A percentile compares a stretch with the other conserved stretches of the same genome.
Evolutionary conservation across 1,140 invertebrate genomes (phyloP).

Genomic region (Pygmarrhopalites habei): DNA sequence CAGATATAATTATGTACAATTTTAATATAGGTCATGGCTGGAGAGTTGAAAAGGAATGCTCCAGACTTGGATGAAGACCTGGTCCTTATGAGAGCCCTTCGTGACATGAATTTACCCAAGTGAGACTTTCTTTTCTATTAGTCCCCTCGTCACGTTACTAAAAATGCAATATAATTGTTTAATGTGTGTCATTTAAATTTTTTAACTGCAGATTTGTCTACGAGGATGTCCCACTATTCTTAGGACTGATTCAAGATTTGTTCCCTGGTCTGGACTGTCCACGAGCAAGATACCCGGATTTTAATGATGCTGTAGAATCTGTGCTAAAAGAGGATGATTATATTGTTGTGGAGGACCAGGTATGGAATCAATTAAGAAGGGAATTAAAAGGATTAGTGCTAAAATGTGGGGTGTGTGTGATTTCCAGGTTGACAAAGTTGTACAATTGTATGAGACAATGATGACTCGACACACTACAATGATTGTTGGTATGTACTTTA

Average conservation of each 20-base stretch:
- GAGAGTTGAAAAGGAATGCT: conserved; percentile 68
- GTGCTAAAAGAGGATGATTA: conserved; percentile 60
- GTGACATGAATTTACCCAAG: conserved; percentile 87
- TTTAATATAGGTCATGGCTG: conserved; percentile 61
- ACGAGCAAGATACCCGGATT: conserved; percentile 71
- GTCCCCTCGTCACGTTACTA: too few relatives aligned
- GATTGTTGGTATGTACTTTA: too few relatives aligned
- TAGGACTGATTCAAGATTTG: conserved; percentile 77
- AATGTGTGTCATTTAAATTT: too few relatives aligned
- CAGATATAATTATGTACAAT: neutral
- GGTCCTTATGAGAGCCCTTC: conserved; percentile 76
- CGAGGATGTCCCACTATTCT: conserved; percentile 52
- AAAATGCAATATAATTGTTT: neutral
- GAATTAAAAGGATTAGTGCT: neutral
- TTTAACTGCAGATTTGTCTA: neutral
- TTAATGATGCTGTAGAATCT: conserved; percentile 67
- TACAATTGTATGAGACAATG: conserved; percentile 88
- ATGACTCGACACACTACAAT: conserved; percentile 85
- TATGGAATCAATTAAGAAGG: conserved; percentile 44
- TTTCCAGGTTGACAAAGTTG: conserved; percentile 67
- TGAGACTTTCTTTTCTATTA: conserved; percentile 70
- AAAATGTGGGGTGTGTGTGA: neutral
- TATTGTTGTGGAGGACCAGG: conserved; percentile 66
- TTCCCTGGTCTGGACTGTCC: conserved; percentile 84
- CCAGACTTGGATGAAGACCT: conserved; percentile 70